Evolutionary conservation across 1,140 invertebrate genomes (phyloP).

Genomic region (Orius insidiosus): DNA sequence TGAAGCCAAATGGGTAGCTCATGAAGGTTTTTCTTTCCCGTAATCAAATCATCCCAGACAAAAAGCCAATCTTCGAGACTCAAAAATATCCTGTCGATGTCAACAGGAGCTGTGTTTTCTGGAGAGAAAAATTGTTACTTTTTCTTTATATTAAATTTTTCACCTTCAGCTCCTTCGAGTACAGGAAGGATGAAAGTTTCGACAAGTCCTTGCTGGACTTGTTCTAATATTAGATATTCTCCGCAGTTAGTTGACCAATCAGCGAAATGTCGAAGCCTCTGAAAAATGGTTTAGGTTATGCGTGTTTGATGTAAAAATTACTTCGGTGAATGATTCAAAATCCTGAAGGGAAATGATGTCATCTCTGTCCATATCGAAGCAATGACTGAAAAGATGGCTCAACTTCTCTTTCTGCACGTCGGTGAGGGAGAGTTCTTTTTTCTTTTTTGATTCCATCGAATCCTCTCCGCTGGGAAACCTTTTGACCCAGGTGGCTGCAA

Average conservation of each 20-base stretch:
- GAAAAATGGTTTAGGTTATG: slow-evolving; percentile 20
- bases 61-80: slow-evolving; percentile 39
- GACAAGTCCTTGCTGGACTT: slow-evolving; percentile 46
- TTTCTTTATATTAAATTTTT: not conserved
- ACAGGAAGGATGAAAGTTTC: slow-evolving; percentile 38
- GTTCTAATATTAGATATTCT: slow-evolving; percentile 45
- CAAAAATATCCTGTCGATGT: slow-evolving; percentile 18
- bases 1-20: slow-evolving; percentile 50
- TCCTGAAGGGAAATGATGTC: slow-evolving; percentile 48
- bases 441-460: slow-evolving; percentile 27
- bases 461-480: slow-evolving; percentile 41
- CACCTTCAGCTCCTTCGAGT: slow-evolving; percentile 11
- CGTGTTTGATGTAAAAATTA: slow-evolving; percentile 21
- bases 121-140: not conserved
- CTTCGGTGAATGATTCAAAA: slow-evolving; percentile 49
- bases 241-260: slow-evolving; percentile 51
- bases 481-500: slow-evolving; percentile 47
- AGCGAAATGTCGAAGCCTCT: slow-evolving; percentile 51
- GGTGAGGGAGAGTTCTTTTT: slow-evolving; percentile 34
- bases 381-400: slow-evolving; percentile 44
- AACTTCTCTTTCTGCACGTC: slow-evolving; percentile 46
- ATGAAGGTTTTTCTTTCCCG: slow-evolving; percentile 32
- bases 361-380: slow-evolving; percentile 49
- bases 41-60: slow-evolving; percentile 40
- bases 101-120: not conserved